These are phyloP conservation scores for Lordiphosa fenestrarum DNA, from an alignment of 2,888 invertebrate genomes.

Conservation along the genomic window DNA sequence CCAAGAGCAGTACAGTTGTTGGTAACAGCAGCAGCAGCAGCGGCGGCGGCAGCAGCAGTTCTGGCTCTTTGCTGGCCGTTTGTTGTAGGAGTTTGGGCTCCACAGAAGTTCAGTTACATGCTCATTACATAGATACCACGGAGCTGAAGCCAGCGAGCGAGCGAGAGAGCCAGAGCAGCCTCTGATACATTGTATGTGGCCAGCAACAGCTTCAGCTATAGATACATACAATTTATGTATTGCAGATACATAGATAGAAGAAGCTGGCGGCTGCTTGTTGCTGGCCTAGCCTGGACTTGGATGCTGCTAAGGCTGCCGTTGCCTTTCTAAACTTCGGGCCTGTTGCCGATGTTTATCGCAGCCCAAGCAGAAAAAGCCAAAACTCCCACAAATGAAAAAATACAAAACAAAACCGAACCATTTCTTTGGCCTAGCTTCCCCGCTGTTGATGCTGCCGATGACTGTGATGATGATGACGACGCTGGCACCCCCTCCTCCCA, in stretches of 20 bases:
- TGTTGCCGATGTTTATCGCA: constrained; percentile 66
- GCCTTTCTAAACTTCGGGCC: constrained; percentile 71
- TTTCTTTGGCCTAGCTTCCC: constrained; percentile 57
- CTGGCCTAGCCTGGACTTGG: constrained; percentile 32
- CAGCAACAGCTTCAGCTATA: constrained; percentile 32
- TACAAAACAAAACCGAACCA: constrained; percentile 30
- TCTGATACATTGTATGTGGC: constrained; percentile 23
- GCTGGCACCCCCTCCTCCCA: constrained; percentile 10
- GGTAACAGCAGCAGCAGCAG: constrained; percentile 3
- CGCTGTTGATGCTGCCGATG: constrained; percentile 11
- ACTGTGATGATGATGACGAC: neutral
- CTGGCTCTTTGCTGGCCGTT: constrained; percentile 42
- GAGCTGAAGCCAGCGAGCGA: neutral
- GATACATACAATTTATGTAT: constrained; percentile 73
- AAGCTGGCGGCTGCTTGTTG: constrained; percentile 27
- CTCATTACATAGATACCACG: constrained; percentile 66
- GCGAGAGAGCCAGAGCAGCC: constrained; percentile 7
- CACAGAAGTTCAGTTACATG: constrained; percentile 72
- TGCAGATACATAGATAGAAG: constrained; percentile 66
- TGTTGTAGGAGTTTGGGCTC: constrained; percentile 71
- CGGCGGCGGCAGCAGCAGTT: constrained; percentile 1
- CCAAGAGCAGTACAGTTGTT: constrained; percentile 59
- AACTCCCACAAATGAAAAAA: constrained; percentile 61
- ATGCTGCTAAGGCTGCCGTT: constrained; percentile 45
- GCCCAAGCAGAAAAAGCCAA: constrained; percentile 23